Percentiles rank a stretch among this genome's conserved stretches.
phyloP scores from a whole-genome alignment of 1,140 invertebrate genomes.

The Cydia strobilella region DNA sequence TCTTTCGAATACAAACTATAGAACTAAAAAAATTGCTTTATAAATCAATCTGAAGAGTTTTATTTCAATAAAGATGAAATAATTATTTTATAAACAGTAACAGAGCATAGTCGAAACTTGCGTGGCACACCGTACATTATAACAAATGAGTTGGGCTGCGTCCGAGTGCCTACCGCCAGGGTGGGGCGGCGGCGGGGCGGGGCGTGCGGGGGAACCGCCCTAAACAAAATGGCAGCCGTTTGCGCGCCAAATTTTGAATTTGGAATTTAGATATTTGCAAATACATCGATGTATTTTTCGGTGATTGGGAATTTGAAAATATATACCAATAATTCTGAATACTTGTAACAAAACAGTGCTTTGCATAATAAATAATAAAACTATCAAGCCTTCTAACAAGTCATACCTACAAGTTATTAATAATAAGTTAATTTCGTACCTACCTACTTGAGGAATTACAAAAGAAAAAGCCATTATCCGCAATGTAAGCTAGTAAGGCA shows the following conservation, averaged over 20 bases:
- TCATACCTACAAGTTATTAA: not conserved
- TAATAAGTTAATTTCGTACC: too few species aligned
- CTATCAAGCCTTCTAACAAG: not conserved
- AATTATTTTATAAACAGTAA: not conserved
- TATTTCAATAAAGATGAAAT: not conserved
- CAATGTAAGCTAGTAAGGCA: too few species aligned
- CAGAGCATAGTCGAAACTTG: constrained; percentile 48
- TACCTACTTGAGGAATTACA: too few species aligned
- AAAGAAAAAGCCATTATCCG: too few species aligned
- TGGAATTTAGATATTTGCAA: constrained; percentile 39
- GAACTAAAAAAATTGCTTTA: not conserved
- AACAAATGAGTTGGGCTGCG: constrained; percentile 79
- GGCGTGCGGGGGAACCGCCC: constrained; percentile 64
- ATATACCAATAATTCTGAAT: not conserved
- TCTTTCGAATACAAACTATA: not conserved
- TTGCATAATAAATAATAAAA: not conserved
- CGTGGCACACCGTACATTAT: constrained; percentile 67
- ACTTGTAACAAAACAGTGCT: too few species aligned
- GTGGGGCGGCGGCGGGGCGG: constrained; percentile 64
- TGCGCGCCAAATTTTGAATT: constrained; percentile 76
- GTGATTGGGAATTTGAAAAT: not conserved
- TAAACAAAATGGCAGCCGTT: constrained; percentile 77
- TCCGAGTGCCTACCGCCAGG: constrained; percentile 70
- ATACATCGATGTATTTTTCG: not conserved
- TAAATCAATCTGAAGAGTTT: not conserved